Evolutionary conservation across 35 echinoderm and acorn worm genomes (phyloP), one percentile per base, ranked within the genome.

Genomic region (Amphiura filiformis): DNA sequence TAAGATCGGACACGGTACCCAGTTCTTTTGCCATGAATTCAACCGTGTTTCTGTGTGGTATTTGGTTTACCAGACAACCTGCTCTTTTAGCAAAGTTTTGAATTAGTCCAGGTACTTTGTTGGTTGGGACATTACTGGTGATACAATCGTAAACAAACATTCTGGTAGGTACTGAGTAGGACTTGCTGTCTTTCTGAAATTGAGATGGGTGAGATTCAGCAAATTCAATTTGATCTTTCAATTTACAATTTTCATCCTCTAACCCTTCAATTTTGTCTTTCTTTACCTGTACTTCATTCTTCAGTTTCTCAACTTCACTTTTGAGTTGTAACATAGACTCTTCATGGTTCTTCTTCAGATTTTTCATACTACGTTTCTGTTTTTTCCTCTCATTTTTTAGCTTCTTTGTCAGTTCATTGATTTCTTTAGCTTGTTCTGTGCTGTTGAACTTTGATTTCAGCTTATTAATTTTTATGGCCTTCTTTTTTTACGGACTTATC

Each of bases 11-110:
- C 18, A 89, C 49, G 22, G 82, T 32, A 39, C 87, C 90, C 0
- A 86, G 26, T 20, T 91, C 90, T 80, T 83, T 77, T 38, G 52
- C 76, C 42, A 91, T 91, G 18, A 31, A 17, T 49, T 91, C 90
- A 1, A 86, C 83, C 18, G 82, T 86, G 22, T 61, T 36, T 38
- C 76, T 1, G 31, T 86, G 82, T 36, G 83, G 90, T 13, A 83
- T 0, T 4, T 34, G 4, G 0, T 83, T 34, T 28, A 83, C 15
- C 34, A 30, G 41, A 4, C 41, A 22, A 7, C 81, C 44, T 26
- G 34, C 30, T 47, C 81, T 22, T 82, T 82, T 17, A n/a, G 23
- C 36, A 44, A 82, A 82, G 17, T 39, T 47, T 15, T 22, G 13
- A 11, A 47, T 83, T 7, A 83, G 30, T 1, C 22, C 22, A 56